These are phyloP conservation scores for Adelognathus sp. DNA, from an alignment of 2,888 invertebrate genomes.

Conservation along the genomic window DNA sequence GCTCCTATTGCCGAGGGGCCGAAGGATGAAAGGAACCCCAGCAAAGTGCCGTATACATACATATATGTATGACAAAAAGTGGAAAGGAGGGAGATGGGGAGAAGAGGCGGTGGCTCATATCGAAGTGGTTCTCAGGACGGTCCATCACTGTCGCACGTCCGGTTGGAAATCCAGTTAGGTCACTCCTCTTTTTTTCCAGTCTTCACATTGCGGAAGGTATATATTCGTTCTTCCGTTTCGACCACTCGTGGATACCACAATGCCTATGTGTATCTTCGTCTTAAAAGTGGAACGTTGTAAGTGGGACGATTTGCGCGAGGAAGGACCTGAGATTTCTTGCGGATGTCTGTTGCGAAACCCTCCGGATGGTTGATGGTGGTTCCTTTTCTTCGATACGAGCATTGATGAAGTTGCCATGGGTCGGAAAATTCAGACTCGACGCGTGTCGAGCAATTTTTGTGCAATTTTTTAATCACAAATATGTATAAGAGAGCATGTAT, in stretches of 20 bases:
- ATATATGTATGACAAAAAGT: conserved; percentile 18
- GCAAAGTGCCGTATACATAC: not conserved
- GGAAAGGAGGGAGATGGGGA: not conserved
- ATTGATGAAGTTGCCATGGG: too few species aligned
- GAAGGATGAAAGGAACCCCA: conserved; percentile 27
- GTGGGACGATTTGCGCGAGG: not conserved
- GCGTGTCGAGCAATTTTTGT: too few species aligned
- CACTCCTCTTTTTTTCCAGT: not conserved
- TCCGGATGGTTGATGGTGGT: not conserved
- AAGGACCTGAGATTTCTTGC: not conserved
- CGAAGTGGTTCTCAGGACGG: conserved; percentile 24
- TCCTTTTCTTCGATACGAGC: not conserved
- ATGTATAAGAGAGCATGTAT: too few species aligned
- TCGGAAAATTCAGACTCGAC: not conserved
- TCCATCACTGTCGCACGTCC: conserved; percentile 41
- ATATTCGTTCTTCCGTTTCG: not conserved
- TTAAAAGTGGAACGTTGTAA: not conserved
- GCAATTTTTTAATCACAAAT: too few species aligned
- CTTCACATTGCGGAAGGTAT: not conserved
- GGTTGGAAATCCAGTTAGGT: not conserved
- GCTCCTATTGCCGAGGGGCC: not conserved
- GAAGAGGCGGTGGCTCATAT: conserved; percentile 30
- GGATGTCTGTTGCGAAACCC: not conserved
- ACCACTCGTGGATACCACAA: not conserved
- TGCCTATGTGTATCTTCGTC: not conserved